A percentile compares a stretch with the other conserved stretches of the same genome.
Evolutionary conservation across 2,888 invertebrate species (phyloP).

Genomic region (Euzetes globulus): DNA sequence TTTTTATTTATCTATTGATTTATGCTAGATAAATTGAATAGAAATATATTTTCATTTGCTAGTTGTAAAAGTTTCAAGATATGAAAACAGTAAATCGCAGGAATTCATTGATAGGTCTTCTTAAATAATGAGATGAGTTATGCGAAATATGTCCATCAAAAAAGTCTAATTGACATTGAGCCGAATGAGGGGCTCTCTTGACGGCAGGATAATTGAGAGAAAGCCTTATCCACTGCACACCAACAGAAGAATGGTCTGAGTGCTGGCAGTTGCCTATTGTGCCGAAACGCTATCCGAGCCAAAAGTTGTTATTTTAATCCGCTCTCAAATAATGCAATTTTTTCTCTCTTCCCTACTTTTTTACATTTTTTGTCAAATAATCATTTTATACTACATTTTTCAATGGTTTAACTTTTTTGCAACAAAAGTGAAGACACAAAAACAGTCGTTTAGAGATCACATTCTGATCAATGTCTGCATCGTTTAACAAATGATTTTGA

Average conservation of each 20-base stretch:
- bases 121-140: too few relatives aligned
- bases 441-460: not conserved
- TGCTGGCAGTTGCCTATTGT: not conserved
- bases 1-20: too few relatives aligned
- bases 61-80: too few relatives aligned
- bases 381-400: not conserved
- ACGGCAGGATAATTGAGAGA: too few relatives aligned
- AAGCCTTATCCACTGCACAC: not conserved
- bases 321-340: conserved; percentile 1
- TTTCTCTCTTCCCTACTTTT: not conserved
- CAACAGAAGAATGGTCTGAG: not conserved
- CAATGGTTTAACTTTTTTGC: not conserved
- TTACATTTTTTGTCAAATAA: not conserved
- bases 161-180: too few relatives aligned
- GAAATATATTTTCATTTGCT: too few relatives aligned
- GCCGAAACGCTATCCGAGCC: not conserved
- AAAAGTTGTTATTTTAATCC: conserved; percentile 13
- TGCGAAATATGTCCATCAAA: too few relatives aligned
- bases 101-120: too few relatives aligned
- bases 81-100: too few relatives aligned
- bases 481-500: not conserved
- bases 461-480: not conserved
- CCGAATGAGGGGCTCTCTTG: too few relatives aligned
- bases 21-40: too few relatives aligned
- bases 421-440: not conserved